Evolutionary conservation across 2,113 vertebrate species (phyloP).

Genomic region (Turnix velox): DNA sequence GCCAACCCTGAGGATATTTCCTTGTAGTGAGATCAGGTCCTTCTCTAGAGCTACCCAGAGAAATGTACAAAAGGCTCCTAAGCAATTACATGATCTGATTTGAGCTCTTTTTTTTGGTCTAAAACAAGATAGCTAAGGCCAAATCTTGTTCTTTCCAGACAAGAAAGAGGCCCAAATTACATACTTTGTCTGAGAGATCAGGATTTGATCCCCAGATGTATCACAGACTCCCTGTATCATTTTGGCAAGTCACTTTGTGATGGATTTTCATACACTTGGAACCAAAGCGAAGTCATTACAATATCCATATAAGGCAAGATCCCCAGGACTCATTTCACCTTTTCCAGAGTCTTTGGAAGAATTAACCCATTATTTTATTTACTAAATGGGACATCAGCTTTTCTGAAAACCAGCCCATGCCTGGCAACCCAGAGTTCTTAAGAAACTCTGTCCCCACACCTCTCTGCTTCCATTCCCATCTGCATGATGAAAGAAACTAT

Average conservation of each 20-base stretch:
- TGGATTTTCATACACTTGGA: constrained; percentile 1
- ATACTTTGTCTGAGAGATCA: not conserved
- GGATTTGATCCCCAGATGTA: not conserved
- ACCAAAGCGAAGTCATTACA: not conserved
- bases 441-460: not conserved
- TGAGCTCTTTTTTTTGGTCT: not conserved
- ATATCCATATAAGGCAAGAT: constrained; percentile 16
- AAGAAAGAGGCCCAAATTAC: not conserved
- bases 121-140: not conserved
- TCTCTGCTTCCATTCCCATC: not conserved
- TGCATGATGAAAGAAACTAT: not conserved
- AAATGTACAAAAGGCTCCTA: not conserved
- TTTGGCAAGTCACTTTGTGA: not conserved
- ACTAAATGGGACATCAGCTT: not conserved
- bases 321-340: constrained; percentile 6
- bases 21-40: not conserved
- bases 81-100: not conserved
- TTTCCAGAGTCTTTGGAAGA: not conserved
- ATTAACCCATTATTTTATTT: constrained; percentile 11
- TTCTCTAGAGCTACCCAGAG: accelerated
- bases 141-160: not conserved
- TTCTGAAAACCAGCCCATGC: not conserved
- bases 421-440: not conserved
- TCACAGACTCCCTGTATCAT: not conserved
- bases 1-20: not conserved